Evolutionary conservation across 1,140 invertebrate genomes (phyloP), one percentile per base, ranked within the genome.

Genomic region (Diorhabda elongata): DNA sequence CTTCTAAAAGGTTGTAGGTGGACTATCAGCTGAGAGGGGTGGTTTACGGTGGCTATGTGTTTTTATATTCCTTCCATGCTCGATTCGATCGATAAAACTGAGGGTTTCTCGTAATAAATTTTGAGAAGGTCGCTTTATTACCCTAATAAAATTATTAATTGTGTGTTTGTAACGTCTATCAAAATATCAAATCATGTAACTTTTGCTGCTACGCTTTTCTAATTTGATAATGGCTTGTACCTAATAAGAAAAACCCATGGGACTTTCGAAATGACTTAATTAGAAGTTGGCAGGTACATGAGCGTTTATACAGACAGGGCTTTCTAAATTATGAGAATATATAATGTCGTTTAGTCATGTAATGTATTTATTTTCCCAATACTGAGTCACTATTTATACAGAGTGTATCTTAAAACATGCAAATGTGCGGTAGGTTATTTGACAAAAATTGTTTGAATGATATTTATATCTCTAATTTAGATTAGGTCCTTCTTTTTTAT

Each of bases 81-180:
- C 47, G n/a, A 52, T n/a, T 52, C 6, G 47, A n/a, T 52, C 47
- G 47, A 52, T 52, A 52, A 52, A 52, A 52, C 47, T 26, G n/a
- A 52, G 47, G 47, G 47, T 52, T 52, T 52, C 47, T 52, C n/a
- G 6, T 52, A 52, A 52, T 52, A 52, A 8, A 52, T 52, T 52
- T 52, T 52, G 47, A 52, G n/a, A 52, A 52, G 47, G 47, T n/a
- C 47, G n/a, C n/a, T 52, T 52, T 52, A 52, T 52, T 52, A 52
- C 47, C 47, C 47, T 52, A 52, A 52, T 52, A 52, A 52, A 52
- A 52, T 52, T 52, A 52, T 52, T 52, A 52, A 52, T 52, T n/a
- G n/a, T 52, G 47, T 52, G 47, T 52, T 52, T 4, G 47, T 6
- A 8, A n/a, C 47, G 47, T 52, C n/a, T 52, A 52, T 52, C 47